These are phyloP conservation scores for Balaenoptera acutorostrata DNA, from an alignment of 2,113 vertebrate species.

Conservation along the genomic window DNA sequence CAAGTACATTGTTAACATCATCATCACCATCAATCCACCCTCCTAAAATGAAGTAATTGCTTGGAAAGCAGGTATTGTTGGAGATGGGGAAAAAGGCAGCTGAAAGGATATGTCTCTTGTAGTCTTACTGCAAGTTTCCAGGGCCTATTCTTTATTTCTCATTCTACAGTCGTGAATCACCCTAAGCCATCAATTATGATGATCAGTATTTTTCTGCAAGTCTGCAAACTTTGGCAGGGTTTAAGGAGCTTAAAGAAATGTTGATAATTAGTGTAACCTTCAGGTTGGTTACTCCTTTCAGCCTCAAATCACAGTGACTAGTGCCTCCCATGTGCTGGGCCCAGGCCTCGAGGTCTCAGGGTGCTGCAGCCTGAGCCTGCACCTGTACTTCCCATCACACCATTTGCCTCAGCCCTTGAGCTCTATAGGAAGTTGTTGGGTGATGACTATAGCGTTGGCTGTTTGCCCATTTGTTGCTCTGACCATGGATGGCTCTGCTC, in stretches of 20 bases:
- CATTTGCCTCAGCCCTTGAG: too few species aligned
- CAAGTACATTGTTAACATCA: background rate
- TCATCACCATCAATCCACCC: background rate
- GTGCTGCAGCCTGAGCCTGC: background rate
- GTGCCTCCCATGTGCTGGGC: background rate
- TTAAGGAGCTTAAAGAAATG: background rate
- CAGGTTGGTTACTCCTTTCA: background rate
- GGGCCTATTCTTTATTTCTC: background rate
- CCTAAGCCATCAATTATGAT: background rate
- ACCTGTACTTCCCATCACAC: rapidly evolving
- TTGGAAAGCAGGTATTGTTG: background rate
- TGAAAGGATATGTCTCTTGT: background rate
- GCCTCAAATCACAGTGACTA: background rate
- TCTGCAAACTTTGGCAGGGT: background rate
- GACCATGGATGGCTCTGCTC: background rate
- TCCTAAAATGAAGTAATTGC: background rate
- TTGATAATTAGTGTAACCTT: background rate
- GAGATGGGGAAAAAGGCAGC: background rate
- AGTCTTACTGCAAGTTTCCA: rapidly evolving
- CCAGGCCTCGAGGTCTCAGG: background rate
- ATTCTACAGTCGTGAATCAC: background rate
- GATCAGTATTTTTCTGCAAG: background rate
- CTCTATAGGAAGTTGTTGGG: background rate
- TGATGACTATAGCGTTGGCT: rapidly evolving
- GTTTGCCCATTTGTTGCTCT: background rate